Conservation (phyloP, 2,113 vertebrate genomes). For the Ia io region DNA sequence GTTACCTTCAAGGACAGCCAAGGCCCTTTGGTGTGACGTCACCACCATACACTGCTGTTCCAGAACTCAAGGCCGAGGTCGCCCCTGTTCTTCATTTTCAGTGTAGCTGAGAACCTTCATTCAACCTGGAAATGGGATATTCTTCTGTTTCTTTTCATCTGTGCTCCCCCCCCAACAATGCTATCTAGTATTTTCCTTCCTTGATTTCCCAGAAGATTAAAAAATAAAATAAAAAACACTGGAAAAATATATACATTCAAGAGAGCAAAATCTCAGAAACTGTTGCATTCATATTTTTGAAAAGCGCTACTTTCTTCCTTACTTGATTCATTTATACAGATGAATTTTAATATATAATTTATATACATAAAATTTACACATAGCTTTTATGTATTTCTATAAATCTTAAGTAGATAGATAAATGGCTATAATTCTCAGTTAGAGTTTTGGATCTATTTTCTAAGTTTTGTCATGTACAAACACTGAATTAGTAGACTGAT, state of each 20-base stretch:
- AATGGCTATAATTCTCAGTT: not conserved
- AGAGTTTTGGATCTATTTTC: not conserved
- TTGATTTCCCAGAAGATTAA: not conserved
- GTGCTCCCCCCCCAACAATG: not conserved
- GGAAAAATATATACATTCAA: not conserved
- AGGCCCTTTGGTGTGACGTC: not conserved
- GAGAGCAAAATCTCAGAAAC: not conserved
- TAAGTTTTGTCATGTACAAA: not conserved
- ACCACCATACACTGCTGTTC: not conserved
- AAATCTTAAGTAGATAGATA: not conserved
- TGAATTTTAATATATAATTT: not conserved
- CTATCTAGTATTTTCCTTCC: not conserved
- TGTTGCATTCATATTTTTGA: not conserved
- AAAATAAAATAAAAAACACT: not conserved
- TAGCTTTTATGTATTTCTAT: not conserved
- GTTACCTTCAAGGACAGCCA: no score
- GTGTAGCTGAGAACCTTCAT: not conserved
- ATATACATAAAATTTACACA: not conserved
- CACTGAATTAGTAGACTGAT: not conserved
- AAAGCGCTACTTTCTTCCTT: not conserved
- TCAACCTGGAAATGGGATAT: not conserved
- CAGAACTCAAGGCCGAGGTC: accelerated
- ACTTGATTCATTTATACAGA: not conserved
- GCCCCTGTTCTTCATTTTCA: not conserved
- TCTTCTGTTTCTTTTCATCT: not conserved